Conservation (phyloP, 2,797 vertebrate genomes). For the Onychomys torridus region DNA sequence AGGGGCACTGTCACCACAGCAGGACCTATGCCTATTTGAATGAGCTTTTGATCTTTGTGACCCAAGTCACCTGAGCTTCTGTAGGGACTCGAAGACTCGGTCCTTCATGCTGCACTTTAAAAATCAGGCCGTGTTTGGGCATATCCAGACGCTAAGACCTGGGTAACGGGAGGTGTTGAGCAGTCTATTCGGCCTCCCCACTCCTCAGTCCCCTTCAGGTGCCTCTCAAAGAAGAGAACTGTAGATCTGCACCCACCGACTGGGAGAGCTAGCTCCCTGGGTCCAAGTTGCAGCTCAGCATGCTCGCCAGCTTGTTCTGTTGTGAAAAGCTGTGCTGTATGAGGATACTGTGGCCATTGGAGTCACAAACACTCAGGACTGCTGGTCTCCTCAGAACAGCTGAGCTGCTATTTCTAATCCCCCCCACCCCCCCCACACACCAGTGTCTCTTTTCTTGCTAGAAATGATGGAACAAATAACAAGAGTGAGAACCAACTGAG, state of each 20-base stretch:
- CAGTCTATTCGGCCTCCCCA: too few species aligned
- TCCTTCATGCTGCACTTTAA: neutral
- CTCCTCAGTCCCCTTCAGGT: accelerated
- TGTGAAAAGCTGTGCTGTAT: neutral
- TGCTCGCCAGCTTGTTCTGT: neutral
- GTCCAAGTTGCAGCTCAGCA: neutral
- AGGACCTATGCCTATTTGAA: neutral
- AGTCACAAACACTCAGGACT: neutral
- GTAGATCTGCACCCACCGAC: neutral
- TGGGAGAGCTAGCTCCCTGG: neutral
- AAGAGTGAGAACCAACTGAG: neutral
- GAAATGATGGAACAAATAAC: neutral
- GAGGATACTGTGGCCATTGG: neutral
- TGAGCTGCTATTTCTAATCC: neutral
- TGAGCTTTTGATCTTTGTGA: neutral
- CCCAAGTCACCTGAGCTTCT: neutral
- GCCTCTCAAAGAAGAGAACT: accelerated
- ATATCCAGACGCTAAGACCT: neutral
- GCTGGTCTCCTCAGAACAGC: neutral
- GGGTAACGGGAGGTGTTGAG: neutral
- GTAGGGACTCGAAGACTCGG: neutral
- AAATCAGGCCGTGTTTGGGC: neutral
- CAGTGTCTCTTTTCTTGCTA: neutral
- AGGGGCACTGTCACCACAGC: neutral
- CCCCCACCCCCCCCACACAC: too few species aligned